Percentiles rank a stretch among this genome's conserved stretches.
phyloP scores from a whole-genome alignment of 2,797 vertebrate genomes.

The Urosaurus nigricauda region DNA sequence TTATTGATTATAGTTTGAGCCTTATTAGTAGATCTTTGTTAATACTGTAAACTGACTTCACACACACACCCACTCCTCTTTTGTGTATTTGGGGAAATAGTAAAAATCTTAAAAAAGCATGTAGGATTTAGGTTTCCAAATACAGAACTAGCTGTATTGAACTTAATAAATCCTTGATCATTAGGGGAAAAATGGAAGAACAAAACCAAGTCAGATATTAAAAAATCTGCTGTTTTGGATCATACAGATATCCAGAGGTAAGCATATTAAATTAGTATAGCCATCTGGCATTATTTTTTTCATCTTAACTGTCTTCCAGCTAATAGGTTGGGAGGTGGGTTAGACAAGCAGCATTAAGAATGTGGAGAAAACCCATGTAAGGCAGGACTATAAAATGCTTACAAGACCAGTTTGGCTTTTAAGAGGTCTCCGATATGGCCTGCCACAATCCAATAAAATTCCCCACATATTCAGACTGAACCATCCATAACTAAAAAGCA shows the following conservation, averaged over 20 bases:
- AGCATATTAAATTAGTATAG: background rate
- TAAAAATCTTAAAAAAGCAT: background rate
- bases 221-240: background rate
- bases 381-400: background rate
- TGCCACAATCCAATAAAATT: background rate
- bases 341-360: background rate
- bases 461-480: background rate
- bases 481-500: background rate
- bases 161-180: slow-evolving; percentile 8
- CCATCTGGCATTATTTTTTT: background rate
- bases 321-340: background rate
- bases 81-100: background rate
- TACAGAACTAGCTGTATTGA: accelerated
- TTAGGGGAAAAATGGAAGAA: background rate
- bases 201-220: background rate
- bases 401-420: background rate
- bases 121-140: slow-evolving; percentile 20
- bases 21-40: background rate
- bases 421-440: background rate
- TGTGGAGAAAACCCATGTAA: too few relatives aligned
- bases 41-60: background rate
- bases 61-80: background rate
- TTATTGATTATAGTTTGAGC: too few relatives aligned
- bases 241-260: background rate
- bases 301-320: background rate